These are phyloP conservation scores for Zygogramma bicolorata DNA, from an alignment of 2,888 invertebrate genomes.

Conservation along the genomic window DNA sequence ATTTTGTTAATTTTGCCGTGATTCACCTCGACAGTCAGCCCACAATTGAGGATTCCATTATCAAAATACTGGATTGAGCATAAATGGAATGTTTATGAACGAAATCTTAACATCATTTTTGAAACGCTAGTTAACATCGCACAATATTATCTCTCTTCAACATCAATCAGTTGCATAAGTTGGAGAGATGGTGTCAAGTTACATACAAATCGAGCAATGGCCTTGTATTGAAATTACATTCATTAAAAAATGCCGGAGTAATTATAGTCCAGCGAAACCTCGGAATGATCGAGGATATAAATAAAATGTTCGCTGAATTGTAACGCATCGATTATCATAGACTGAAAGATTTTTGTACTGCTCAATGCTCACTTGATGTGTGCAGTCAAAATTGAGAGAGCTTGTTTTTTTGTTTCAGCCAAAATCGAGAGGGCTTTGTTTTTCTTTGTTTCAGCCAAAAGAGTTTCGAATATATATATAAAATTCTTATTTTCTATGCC, in stretches of 20 bases:
- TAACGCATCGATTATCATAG: not conserved
- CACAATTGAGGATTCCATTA: too few relatives aligned
- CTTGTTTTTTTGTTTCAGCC: too few relatives aligned
- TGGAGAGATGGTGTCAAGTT: not conserved
- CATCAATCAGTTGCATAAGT: constrained; percentile 19
- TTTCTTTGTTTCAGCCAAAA: too few relatives aligned
- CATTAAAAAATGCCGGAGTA: not conserved
- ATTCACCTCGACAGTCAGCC: too few relatives aligned
- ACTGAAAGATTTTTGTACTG: not conserved
- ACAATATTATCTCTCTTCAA: constrained; percentile 1
- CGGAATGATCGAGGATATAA: not conserved
- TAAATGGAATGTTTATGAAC: not conserved
- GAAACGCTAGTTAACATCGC: not conserved
- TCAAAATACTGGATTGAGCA: not conserved
- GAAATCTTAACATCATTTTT: not conserved
- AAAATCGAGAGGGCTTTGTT: too few relatives aligned
- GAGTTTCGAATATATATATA: too few relatives aligned
- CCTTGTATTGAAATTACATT: not conserved
- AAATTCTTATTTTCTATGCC: too few relatives aligned
- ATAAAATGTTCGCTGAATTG: not conserved
- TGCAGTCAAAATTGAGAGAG: too few relatives aligned
- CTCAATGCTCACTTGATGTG: not conserved
- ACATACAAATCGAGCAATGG: not conserved
- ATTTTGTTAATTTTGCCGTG: too few relatives aligned
- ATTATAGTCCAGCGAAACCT: not conserved